phyloP scores from a whole-genome alignment of 2,113 vertebrate species.

The Patagioenas fasciata region DNA sequence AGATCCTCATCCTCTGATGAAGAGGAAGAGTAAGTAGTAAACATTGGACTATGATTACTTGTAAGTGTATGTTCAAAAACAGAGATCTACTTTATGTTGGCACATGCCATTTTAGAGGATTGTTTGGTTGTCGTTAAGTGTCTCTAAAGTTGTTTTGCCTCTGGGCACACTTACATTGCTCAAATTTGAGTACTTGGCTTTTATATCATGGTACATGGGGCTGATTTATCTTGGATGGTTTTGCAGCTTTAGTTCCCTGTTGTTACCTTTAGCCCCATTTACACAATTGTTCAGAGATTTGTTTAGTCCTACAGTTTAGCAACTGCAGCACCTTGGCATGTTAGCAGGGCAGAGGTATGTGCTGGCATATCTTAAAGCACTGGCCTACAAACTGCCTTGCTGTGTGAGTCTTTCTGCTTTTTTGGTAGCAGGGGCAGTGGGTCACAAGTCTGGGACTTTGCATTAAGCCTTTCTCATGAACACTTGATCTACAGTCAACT shows the following conservation, averaged over 20 bases:
- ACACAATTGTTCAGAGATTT: background rate
- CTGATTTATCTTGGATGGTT: background rate
- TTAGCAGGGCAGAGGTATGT: background rate
- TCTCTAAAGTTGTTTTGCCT: background rate
- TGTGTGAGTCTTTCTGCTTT: background rate
- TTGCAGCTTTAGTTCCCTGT: background rate
- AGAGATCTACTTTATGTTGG: background rate
- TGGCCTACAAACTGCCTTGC: background rate
- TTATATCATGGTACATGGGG: background rate
- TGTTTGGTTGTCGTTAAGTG: background rate
- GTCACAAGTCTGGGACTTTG: background rate
- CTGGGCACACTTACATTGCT: background rate
- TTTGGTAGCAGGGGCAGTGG: background rate
- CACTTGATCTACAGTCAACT: background rate
- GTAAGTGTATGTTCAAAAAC: background rate
- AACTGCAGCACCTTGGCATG: background rate
- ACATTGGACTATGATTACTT: background rate
- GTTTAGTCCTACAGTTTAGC: background rate
- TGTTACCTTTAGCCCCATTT: background rate
- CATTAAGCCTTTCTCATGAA: background rate
- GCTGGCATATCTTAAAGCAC: background rate
- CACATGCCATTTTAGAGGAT: background rate
- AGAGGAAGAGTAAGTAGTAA: constrained; percentile 91
- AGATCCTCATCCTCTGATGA: constrained; percentile 93
- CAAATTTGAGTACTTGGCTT: background rate